Percentiles rank a stretch among this genome's conserved stretches.
phyloP scores from a whole-genome alignment of 1,140 invertebrate species.

The Aphelinus atriplicis region DNA sequence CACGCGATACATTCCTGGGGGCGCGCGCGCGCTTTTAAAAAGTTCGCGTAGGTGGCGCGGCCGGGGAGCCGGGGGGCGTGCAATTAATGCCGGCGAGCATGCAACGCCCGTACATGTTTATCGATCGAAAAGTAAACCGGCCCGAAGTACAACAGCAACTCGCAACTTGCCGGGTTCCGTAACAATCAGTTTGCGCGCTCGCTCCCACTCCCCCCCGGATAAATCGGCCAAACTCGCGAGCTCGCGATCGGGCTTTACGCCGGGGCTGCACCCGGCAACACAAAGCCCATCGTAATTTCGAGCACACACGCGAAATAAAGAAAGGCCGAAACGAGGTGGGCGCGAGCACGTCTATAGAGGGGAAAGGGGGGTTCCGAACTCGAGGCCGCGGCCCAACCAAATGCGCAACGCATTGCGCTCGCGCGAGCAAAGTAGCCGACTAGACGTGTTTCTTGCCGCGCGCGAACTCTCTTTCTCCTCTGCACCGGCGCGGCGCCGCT shows the following conservation, averaged over 20 bases:
- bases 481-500: no score
- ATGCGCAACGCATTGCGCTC: no score
- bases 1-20: conserved; percentile 48
- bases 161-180: background rate
- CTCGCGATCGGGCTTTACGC: conserved; percentile 1
- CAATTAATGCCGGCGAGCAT: conserved; percentile 30
- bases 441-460: no score
- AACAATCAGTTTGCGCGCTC: conserved; percentile 19
- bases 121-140: conserved; percentile 18
- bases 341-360: background rate
- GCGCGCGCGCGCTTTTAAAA: conserved; percentile 42
- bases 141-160: background rate
- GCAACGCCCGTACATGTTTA: conserved; percentile 12
- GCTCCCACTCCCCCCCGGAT: background rate
- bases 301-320: conserved; percentile 34
- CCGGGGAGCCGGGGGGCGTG: no score
- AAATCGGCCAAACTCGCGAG: conserved; percentile 27
- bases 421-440: no score
- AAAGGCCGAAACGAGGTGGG: conserved; percentile 1
- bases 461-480: no score
- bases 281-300: conserved; percentile 28
- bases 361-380: no score
- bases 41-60: conserved; percentile 17
- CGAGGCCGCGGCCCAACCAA: no score
- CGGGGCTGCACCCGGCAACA: background rate